Evolutionary conservation across 2,797 vertebrate genomes (phyloP).

Genomic region (Thamnophis elegans): DNA sequence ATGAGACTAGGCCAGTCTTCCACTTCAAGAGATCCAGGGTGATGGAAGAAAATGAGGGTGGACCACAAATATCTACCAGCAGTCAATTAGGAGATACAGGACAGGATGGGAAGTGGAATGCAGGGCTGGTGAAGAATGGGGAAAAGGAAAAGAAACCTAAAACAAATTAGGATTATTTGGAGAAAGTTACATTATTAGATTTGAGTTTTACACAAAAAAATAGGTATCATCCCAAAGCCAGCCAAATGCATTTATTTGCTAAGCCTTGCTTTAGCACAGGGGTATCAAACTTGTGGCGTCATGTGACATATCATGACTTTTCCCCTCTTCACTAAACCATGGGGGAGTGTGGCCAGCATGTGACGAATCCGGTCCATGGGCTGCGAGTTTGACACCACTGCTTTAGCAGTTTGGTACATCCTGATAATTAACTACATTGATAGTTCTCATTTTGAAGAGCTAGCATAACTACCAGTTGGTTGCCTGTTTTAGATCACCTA

Average conservation of each 20-base stretch:
- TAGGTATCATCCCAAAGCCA: not conserved
- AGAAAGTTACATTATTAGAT: not conserved
- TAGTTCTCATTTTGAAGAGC: not conserved
- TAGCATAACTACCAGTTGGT: not conserved
- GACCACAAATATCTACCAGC: not conserved
- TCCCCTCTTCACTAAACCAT: too few relatives aligned
- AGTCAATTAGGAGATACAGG: not conserved
- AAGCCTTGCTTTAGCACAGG: not conserved
- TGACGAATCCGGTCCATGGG: too few relatives aligned
- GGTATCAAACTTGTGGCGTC: too few relatives aligned
- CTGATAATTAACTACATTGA: not conserved
- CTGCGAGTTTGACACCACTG: not conserved
- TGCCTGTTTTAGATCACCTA: not conserved
- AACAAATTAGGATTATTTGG: not conserved
- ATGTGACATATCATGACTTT: too few relatives aligned
- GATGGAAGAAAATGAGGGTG: not conserved
- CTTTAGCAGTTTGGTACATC: not conserved
- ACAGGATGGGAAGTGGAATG: not conserved
- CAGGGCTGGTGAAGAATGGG: not conserved
- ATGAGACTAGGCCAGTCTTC: not conserved
- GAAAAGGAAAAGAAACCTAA: not conserved
- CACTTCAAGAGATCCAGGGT: not conserved
- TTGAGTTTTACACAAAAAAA: not conserved
- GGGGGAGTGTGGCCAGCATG: too few relatives aligned
- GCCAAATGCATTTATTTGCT: not conserved